These are phyloP conservation scores for Thera britannica DNA, from an alignment of 2,888 invertebrate species.

Conservation along the genomic window DNA sequence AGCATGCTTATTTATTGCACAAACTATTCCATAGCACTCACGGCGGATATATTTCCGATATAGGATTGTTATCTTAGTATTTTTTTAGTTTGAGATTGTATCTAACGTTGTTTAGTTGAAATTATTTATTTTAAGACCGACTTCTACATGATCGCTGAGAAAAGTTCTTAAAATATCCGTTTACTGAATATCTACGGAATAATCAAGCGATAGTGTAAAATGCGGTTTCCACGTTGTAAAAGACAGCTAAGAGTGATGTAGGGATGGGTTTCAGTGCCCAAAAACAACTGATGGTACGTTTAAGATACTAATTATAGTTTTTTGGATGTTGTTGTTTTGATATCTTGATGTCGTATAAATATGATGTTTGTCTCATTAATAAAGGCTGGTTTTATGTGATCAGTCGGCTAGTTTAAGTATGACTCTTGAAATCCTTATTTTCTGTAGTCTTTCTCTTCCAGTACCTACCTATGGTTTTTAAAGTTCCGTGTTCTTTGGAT, in stretches of 20 bases:
- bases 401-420: conserved; percentile 32
- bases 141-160: background rate
- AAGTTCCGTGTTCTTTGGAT: background rate
- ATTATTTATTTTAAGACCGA: conserved; percentile 34
- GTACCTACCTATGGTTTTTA: conserved; percentile 11
- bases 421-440: conserved; percentile 28
- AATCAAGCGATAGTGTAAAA: too few relatives aligned
- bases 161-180: too few relatives aligned
- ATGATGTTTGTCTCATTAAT: conserved; percentile 33
- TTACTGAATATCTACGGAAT: too few relatives aligned
- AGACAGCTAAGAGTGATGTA: conserved; percentile 20
- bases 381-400: conserved; percentile 36
- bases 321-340: conserved; percentile 24
- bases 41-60: conserved; percentile 24
- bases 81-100: conserved; percentile 39
- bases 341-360: conserved; percentile 31
- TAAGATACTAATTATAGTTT: conserved; percentile 24
- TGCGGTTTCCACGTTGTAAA: conserved; percentile 25
- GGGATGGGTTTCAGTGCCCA: conserved; percentile 31
- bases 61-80: conserved; percentile 35
- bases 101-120: conserved; percentile 41
- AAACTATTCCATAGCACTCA: conserved; percentile 41
- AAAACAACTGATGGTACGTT: conserved; percentile 28
- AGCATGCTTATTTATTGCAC: conserved; percentile 49
- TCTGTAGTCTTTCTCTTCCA: conserved; percentile 32